A percentile compares a stretch with the other conserved stretches of the same genome.
phyloP scores from a whole-genome alignment of 2,888 invertebrate genomes.

The Harpagoxenus sublaevis region DNA sequence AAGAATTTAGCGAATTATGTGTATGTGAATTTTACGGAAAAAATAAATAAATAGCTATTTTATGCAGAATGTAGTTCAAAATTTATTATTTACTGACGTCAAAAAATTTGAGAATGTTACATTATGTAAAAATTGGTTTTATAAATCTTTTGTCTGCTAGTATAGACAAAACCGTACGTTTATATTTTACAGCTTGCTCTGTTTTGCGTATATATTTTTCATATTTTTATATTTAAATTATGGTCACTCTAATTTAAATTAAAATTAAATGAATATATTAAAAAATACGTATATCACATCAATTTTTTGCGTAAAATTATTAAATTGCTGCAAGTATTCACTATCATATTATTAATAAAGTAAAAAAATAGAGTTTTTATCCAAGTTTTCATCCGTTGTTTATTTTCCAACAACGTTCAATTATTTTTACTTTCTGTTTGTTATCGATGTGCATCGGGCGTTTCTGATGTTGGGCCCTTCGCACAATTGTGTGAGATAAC shows the following conservation, averaged over 20 bases:
- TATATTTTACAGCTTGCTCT: not conserved
- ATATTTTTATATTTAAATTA: slow-evolving; percentile 12
- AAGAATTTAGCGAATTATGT: not conserved
- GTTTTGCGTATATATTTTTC: not conserved
- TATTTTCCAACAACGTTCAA: slow-evolving; percentile 16
- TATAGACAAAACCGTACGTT: not conserved
- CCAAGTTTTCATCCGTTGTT: not conserved
- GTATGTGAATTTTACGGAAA: slow-evolving; percentile 21
- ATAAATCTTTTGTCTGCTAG: not conserved
- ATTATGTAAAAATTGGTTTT: not conserved
- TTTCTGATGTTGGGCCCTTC: not conserved
- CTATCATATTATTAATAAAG: not conserved
- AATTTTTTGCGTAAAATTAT: not conserved
- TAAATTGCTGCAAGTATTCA: not conserved
- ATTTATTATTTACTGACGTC: not conserved
- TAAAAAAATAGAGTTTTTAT: not conserved
- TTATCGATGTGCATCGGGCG: not conserved
- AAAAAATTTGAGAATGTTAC: not conserved
- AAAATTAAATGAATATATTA: not conserved
- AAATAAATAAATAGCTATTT: not conserved
- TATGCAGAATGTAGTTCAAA: not conserved
- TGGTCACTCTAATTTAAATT: not conserved
- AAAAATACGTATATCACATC: not conserved
- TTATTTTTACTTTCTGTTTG: slow-evolving; percentile 15
- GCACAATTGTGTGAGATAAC: slow-evolving; percentile 2